Conservation (phyloP, 2,888 invertebrate species). For the Minunthozetes semirufus region DNA sequence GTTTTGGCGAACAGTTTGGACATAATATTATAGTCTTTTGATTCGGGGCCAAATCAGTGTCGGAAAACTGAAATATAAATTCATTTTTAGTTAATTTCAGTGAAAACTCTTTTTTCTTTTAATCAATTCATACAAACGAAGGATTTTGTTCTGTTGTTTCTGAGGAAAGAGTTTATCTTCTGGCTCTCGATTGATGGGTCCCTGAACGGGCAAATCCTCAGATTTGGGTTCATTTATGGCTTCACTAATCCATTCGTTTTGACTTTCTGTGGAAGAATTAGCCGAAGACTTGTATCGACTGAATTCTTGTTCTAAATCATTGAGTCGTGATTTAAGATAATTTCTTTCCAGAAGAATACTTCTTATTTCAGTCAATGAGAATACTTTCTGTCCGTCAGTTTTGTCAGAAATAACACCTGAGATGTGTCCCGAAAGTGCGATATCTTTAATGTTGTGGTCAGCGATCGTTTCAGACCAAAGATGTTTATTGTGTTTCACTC, state of each 20-base stretch:
- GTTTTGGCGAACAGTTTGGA: neutral
- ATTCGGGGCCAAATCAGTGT: slow-evolving; percentile 4
- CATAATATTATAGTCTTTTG: neutral
- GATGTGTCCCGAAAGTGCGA: neutral
- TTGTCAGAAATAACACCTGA: neutral
- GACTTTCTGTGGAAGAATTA: neutral
- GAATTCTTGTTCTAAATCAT: slow-evolving; percentile 87
- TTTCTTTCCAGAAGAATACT: slow-evolving; percentile 86
- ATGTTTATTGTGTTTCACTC: neutral
- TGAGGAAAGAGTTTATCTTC: slow-evolving; percentile 58
- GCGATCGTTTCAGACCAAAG: neutral
- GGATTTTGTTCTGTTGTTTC: slow-evolving; percentile 38
- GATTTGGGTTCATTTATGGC: slow-evolving; percentile 11
- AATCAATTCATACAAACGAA: slow-evolving; percentile 40
- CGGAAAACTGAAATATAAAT: neutral
- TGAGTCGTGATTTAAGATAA: slow-evolving; percentile 81
- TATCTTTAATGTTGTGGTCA: neutral
- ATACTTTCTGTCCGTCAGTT: slow-evolving; percentile 58
- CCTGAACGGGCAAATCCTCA: slow-evolving; percentile 86
- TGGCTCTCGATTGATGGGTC: slow-evolving; percentile 91
- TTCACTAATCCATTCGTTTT: neutral
- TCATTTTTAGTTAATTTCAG: neutral
- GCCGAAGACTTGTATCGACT: slow-evolving; percentile 59
- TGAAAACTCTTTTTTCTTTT: neutral
- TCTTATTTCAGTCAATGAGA: slow-evolving; percentile 73